Evolutionary conservation across 2,797 vertebrate genomes (phyloP), one percentile per base, ranked within the genome.

Genomic region (Clarias pachynema): DNA sequence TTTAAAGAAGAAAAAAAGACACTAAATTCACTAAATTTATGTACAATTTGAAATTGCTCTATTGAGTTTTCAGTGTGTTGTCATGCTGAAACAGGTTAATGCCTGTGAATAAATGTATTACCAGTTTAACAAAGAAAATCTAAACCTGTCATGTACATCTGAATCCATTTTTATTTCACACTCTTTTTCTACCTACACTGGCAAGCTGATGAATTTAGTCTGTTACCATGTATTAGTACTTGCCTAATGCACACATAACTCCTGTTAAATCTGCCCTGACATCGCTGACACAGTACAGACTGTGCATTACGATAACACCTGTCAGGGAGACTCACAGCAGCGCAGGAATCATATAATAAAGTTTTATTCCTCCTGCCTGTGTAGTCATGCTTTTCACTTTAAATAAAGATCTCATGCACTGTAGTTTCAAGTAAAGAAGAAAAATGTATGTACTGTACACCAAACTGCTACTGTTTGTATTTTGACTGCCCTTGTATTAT

Each of bases 101-200:
- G 22, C 8, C 29, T 34, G n/a, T 56, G 70, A 49, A 73, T 77
- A 22, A 34, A 57, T 31, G 26, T 20, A 29, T 77, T 59, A 34
- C 26, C 53, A 59, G 49, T 49, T 73, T n/a, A 73, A 49, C 44
- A 73, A 73, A 72, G 69, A 72, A 72, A 34, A 29, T 6, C n/a
- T 73, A 56, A 74, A 77, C 31, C 5, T 12, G 8, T 53, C 53
- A 77, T 59, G n/a, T 9, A 77, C 20, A 10, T 8, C 26, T 56
- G 10, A 59, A 31, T 59, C 53, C 20, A 31, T 57, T 31, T 77
- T 77, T 59, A 26, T 49, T 56, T 16, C 8, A 49, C 69, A 49
- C 15, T 75, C n/a, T 29, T 72, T 75, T 18, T 29, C 22, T 75
- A n/a, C 29, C 29, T 24, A 22, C 26, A 2, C 26, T 40, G 22